Conservation (phyloP, 2,888 invertebrate species). For the Asteroscopus sphinx region DNA sequence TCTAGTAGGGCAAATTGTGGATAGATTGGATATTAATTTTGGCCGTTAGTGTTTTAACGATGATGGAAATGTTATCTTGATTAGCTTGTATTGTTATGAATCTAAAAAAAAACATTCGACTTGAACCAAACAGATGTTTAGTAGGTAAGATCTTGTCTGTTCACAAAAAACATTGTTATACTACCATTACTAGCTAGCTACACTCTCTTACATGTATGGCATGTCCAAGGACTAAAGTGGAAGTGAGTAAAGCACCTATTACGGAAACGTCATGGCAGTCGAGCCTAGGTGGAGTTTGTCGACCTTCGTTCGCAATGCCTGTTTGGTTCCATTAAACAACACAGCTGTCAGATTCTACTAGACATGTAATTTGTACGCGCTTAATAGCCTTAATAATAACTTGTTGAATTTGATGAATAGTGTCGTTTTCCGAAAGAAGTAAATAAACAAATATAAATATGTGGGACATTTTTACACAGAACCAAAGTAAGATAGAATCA, state of each 20-base stretch:
- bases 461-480: too few species aligned
- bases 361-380: constrained; percentile 39
- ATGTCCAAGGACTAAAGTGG: constrained; percentile 61
- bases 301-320: constrained; percentile 75
- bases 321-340: constrained; percentile 62
- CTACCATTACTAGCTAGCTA: too few species aligned
- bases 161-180: background rate
- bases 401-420: constrained; percentile 5
- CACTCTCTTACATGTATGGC: constrained; percentile 28
- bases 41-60: too few species aligned
- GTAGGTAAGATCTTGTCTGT: background rate
- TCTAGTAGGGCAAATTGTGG: too few species aligned
- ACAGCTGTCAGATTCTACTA: constrained; percentile 58
- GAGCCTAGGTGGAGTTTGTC: constrained; percentile 71
- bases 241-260: constrained; percentile 65
- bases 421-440: constrained; percentile 1
- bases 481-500: too few species aligned
- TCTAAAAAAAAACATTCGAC: too few species aligned
- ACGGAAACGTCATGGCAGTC: constrained; percentile 69
- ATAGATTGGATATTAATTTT: too few species aligned
- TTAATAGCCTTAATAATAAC: constrained; percentile 1
- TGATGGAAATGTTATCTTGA: too few species aligned
- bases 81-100: too few species aligned
- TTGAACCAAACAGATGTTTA: too few species aligned
- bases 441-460: too few species aligned